Evolutionary conservation across 1,140 invertebrate species (phyloP).

Genomic region (Sycobia sp.): DNA sequence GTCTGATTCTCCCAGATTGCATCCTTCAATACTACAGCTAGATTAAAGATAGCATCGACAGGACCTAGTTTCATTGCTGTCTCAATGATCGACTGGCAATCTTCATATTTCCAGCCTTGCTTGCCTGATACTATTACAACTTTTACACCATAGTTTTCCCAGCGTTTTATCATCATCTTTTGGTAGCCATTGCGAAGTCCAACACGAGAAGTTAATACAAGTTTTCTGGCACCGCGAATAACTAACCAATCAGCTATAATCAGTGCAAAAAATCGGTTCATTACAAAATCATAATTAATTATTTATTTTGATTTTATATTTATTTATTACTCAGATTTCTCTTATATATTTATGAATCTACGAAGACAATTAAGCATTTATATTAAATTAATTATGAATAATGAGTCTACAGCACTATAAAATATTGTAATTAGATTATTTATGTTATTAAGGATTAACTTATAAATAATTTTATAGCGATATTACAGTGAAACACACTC

Average conservation of each 20-base stretch:
- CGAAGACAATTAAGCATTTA: no score
- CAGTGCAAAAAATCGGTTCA: no score
- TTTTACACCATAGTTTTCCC: conserved; percentile 62
- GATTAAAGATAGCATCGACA: conserved; percentile 79
- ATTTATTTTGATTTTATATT: no score
- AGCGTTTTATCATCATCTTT: conserved; percentile 57
- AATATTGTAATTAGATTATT: no score
- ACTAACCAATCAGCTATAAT: conserved; percentile 76
- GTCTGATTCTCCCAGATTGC: conserved; percentile 63
- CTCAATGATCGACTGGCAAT: conserved; percentile 65
- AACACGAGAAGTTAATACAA: conserved; percentile 74
- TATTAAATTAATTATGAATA: no score
- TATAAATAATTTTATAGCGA: no score
- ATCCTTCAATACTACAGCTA: conserved; percentile 71
- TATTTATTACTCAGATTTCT: no score
- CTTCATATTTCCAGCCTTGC: conserved; percentile 58
- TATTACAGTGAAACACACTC: no score
- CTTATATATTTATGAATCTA: no score
- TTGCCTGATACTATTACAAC: conserved; percentile 60
- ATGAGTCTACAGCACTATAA: no score
- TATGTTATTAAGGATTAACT: no score
- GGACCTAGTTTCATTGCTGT: conserved; percentile 66
- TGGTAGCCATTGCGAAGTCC: conserved; percentile 77
- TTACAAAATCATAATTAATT: no score
- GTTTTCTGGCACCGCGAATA: conserved; percentile 68